These are phyloP conservation scores for Tipula confusa DNA, from an alignment of 2,888 invertebrate genomes.

Conservation along the genomic window DNA sequence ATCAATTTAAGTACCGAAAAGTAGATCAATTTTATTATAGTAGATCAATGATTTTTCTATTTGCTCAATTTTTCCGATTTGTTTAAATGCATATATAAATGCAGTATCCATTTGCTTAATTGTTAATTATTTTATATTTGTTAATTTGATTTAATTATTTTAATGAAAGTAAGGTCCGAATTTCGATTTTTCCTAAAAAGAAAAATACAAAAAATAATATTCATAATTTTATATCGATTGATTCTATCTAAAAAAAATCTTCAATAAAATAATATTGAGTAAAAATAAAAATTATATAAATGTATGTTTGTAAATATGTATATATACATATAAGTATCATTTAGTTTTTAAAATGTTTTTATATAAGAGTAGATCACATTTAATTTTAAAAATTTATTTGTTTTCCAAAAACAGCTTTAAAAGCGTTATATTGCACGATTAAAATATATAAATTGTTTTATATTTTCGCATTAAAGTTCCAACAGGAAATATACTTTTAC, in stretches of 20 bases:
- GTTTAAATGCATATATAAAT: not conserved
- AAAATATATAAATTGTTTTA: not conserved
- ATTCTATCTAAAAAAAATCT: not conserved
- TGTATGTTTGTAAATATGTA: not conserved
- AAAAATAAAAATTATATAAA: not conserved
- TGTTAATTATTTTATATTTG: not conserved
- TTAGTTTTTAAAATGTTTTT: not conserved
- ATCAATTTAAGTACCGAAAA: not conserved
- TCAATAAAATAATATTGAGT: not conserved
- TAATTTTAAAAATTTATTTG: not conserved
- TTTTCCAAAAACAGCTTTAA: not conserved
- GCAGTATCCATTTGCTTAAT: not conserved
- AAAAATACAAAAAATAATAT: not conserved
- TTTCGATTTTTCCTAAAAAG: slow-evolving; percentile 6
- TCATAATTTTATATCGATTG: not conserved
- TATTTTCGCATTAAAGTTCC: not conserved
- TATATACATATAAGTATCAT: not conserved
- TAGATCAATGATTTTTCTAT: not conserved
- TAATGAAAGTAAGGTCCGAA: not conserved
- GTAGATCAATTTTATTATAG: not conserved
- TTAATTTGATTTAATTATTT: not conserved
- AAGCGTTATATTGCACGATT: not conserved
- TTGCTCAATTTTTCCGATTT: not conserved
- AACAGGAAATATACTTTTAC: not conserved
- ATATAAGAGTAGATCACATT: not conserved